Percentiles rank a stretch among this genome's conserved stretches.
Conservation (phyloP, 1,140 invertebrate genomes). For the Metaphire vulgaris region DNA sequence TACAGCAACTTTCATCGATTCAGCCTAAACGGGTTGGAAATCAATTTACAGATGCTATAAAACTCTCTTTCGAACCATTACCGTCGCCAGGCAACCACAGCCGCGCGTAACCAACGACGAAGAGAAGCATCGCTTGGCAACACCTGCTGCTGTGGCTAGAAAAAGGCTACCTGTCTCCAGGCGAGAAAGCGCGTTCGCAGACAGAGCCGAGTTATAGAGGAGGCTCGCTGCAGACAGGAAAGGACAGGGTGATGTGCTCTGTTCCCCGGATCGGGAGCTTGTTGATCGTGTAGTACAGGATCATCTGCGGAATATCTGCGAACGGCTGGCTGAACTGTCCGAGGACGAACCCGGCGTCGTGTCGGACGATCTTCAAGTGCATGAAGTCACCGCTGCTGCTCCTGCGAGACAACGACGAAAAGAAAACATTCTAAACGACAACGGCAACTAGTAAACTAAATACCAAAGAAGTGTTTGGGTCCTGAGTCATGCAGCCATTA, state of each 20-base stretch:
- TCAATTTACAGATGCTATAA: too few relatives aligned
- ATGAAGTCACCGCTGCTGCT: conserved; percentile 56
- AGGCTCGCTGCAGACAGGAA: conserved; percentile 59
- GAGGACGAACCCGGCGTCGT: conserved; percentile 66
- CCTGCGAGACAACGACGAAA: background rate
- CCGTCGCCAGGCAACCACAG: too few relatives aligned
- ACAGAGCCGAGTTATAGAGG: too few relatives aligned
- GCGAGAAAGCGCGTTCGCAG: too few relatives aligned
- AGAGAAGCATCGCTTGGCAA: too few relatives aligned
- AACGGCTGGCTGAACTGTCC: conserved; percentile 87
- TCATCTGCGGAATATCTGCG: conserved; percentile 80
- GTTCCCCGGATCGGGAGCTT: conserved; percentile 84
- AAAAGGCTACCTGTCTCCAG: too few relatives aligned
- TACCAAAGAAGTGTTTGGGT: background rate
- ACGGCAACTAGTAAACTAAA: background rate
- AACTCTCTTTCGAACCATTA: too few relatives aligned
- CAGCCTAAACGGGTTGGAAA: too few relatives aligned
- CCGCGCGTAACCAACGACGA: too few relatives aligned
- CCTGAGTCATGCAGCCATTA: too few relatives aligned
- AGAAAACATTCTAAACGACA: background rate
- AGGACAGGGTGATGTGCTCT: conserved; percentile 85
- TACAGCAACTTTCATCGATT: too few relatives aligned
- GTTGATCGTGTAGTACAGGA: conserved; percentile 83
- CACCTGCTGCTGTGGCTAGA: too few relatives aligned
- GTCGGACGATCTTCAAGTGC: conserved; percentile 74